Evolutionary conservation across 2,888 invertebrate genomes (phyloP).

Genomic region (Scelioninae gen. 2): DNA sequence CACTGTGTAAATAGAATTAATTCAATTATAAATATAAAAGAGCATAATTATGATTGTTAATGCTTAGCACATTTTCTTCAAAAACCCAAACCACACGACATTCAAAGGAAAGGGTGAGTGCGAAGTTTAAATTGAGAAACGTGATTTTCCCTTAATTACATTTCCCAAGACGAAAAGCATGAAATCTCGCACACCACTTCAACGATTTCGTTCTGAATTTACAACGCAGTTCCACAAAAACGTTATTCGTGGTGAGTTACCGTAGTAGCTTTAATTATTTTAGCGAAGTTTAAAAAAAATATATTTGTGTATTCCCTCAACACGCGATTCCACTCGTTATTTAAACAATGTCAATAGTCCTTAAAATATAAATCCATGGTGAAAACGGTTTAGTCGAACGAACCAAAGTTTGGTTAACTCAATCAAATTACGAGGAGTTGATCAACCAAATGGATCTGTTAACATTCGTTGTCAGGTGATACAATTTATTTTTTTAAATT

Average conservation of each 20-base stretch:
- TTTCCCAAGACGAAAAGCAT: conserved; percentile 17
- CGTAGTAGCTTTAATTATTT: conserved; percentile 4
- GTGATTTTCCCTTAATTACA: conserved; percentile 34
- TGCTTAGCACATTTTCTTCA: neutral
- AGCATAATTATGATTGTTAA: neutral
- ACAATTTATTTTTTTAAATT: no score
- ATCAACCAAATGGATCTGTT: no score
- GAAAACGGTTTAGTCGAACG: no score
- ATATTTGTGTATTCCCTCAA: no score
- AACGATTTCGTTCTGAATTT: conserved; percentile 14
- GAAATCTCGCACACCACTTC: conserved; percentile 12
- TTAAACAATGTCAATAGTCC: no score
- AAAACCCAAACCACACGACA: conserved; percentile 5
- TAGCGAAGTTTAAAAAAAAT: neutral
- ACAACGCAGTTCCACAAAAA: conserved; percentile 13
- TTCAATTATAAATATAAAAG: no score
- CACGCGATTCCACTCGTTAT: no score
- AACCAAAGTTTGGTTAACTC: no score
- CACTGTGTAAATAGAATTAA: no score
- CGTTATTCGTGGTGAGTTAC: neutral
- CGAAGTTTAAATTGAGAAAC: conserved; percentile 24
- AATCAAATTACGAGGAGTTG: no score
- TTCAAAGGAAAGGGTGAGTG: neutral
- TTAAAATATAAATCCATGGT: no score
- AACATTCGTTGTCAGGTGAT: no score